Evolutionary conservation across 2,888 invertebrate species (phyloP).

Genomic region (Tigriopus californicus): DNA sequence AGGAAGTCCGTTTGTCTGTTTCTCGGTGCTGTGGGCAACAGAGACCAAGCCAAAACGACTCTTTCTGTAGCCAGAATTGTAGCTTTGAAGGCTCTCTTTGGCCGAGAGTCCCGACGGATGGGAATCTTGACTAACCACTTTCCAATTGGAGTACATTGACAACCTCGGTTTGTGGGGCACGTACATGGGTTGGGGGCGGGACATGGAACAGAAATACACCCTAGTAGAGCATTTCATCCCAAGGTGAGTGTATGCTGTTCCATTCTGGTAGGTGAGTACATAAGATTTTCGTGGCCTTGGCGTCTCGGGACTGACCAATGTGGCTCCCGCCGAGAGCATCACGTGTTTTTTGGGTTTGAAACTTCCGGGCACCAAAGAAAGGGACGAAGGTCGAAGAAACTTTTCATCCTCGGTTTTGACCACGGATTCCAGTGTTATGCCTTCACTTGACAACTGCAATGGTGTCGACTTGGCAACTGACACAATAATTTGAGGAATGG

Average conservation of each 20-base stretch:
- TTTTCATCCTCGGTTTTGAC: conserved; percentile 28
- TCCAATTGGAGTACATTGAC: conserved; percentile 92
- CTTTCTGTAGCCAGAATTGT: background rate
- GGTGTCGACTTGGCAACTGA: no score
- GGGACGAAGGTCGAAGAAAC: conserved; percentile 58
- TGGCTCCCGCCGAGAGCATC: conserved; percentile 23
- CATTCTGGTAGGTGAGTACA: conserved; percentile 69
- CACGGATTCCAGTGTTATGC: background rate
- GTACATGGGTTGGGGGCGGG: conserved; percentile 84
- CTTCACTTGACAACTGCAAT: background rate
- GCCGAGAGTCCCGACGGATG: conserved; percentile 12
- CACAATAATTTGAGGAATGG: no score
- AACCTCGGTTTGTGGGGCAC: conserved; percentile 48
- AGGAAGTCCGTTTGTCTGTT: background rate
- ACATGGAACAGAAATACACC: conserved; percentile 66
- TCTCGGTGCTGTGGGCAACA: background rate
- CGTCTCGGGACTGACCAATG: conserved; percentile 73
- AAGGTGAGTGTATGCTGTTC: conserved; percentile 65
- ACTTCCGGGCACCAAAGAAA: conserved; percentile 64
- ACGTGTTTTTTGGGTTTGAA: conserved; percentile 53
- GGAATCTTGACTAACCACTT: conserved; percentile 18
- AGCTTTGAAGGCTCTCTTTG: background rate
- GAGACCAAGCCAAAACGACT: no score
- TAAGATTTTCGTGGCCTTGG: conserved; percentile 73
- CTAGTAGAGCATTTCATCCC: conserved; percentile 76